Conservation (phyloP, 1,140 invertebrate genomes). For the Thaumatotibia leucotreta region DNA sequence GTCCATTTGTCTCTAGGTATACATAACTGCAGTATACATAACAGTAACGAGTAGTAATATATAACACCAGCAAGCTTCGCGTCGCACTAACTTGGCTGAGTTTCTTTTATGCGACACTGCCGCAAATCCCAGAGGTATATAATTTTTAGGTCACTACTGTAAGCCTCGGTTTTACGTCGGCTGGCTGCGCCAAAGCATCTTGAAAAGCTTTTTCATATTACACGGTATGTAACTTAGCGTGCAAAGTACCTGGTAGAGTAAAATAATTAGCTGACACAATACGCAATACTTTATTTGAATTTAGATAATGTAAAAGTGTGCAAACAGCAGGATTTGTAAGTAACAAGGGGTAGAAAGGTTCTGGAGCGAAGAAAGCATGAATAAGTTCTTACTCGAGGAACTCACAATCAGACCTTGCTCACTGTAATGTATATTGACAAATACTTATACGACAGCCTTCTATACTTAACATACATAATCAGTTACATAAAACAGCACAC, state of each 20-base stretch:
- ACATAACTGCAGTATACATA: neutral
- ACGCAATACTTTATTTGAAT: too few relatives aligned
- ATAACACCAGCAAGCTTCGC: neutral
- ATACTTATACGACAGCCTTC: too few relatives aligned
- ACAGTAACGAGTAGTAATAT: neutral
- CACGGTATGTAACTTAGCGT: neutral
- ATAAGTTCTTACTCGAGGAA: too few relatives aligned
- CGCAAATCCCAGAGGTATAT: conserved; percentile 3
- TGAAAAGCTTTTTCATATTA: neutral
- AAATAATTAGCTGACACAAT: neutral
- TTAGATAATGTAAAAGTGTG: too few relatives aligned
- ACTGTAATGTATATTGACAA: too few relatives aligned
- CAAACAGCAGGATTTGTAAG: too few relatives aligned
- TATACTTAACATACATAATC: too few relatives aligned
- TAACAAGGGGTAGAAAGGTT: too few relatives aligned
- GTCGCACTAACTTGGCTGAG: neutral
- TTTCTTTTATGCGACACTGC: conserved; percentile 3
- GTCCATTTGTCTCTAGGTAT: neutral
- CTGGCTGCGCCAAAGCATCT: neutral
- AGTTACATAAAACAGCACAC: too few relatives aligned
- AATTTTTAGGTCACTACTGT: conserved; percentile 11
- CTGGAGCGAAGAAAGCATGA: too few relatives aligned
- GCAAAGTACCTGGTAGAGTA: neutral
- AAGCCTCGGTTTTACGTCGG: neutral
- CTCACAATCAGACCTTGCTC: too few relatives aligned